A percentile compares a stretch with the other conserved stretches of the same genome.
phyloP scores from a whole-genome alignment of 2,888 invertebrate species.

The Buathra laborator region DNA sequence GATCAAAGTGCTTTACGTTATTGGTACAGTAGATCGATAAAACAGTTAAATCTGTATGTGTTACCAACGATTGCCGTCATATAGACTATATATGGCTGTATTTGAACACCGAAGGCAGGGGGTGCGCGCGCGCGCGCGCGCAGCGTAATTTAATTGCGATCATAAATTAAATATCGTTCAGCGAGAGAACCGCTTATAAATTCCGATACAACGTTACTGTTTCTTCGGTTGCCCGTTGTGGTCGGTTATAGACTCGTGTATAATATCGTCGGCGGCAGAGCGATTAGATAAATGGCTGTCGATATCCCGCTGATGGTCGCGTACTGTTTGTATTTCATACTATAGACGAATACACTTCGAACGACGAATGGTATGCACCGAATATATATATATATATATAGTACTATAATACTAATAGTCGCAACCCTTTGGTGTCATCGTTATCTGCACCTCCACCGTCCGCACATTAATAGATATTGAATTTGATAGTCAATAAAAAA shows the following conservation, averaged over 20 bases:
- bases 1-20: no score
- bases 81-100: constrained; percentile 16
- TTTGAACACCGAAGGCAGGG: constrained; percentile 15
- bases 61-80: constrained; percentile 1
- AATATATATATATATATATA: background rate
- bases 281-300: constrained; percentile 64
- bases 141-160: constrained; percentile 70
- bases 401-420: background rate
- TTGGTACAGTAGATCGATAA: no score
- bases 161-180: constrained; percentile 73
- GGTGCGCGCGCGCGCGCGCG: constrained; percentile 61
- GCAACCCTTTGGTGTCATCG: background rate
- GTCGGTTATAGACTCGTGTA: background rate
- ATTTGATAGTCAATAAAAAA: background rate
- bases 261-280: constrained; percentile 51
- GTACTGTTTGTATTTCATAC: constrained; percentile 16
- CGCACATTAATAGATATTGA: background rate
- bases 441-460: background rate
- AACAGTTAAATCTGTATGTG: background rate
- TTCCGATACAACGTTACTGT: constrained; percentile 58
- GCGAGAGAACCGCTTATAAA: constrained; percentile 59
- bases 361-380: constrained; percentile 6
- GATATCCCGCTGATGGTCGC: constrained; percentile 45
- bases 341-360: constrained; percentile 7
- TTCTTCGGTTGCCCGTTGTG: constrained; percentile 30